Percentiles rank a stretch among this genome's conserved stretches.
These are phyloP conservation scores for Enteromius anoplus DNA, from an alignment of 2,797 vertebrate species.

Conservation along the genomic window DNA sequence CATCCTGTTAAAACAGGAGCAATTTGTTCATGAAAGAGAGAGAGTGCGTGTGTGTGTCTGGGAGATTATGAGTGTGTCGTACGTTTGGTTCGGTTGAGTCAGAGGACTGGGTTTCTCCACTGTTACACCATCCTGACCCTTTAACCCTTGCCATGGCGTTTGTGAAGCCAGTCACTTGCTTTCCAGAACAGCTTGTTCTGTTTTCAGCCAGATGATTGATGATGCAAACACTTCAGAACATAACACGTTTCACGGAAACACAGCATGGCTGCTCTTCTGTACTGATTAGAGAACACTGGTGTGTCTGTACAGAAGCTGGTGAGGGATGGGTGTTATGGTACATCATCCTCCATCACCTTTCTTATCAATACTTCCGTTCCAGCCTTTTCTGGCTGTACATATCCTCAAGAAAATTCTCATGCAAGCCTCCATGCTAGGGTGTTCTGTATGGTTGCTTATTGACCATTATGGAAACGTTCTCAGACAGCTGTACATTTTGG, in stretches of 20 bases:
- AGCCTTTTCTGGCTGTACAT: not conserved
- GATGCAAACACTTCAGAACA: slow-evolving; percentile 12
- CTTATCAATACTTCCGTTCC: not conserved
- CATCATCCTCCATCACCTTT: not conserved
- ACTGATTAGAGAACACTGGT: not conserved
- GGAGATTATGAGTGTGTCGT: not conserved
- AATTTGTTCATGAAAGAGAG: slow-evolving; percentile 4
- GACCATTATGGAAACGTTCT: too few relatives aligned
- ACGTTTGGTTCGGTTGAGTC: slow-evolving; percentile 13
- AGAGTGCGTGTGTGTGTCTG: slow-evolving; percentile 27
- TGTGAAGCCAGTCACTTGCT: slow-evolving; percentile 7
- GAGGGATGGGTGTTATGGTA: not conserved
- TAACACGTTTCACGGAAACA: not conserved
- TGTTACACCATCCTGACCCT: slow-evolving; percentile 43
- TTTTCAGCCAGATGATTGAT: slow-evolving; percentile 3
- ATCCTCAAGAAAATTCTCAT: not conserved
- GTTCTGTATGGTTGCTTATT: not conserved
- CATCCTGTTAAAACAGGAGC: slow-evolving; percentile 1
- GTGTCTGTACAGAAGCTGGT: slow-evolving; percentile 21
- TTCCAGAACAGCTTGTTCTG: slow-evolving; percentile 16
- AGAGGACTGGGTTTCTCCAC: slow-evolving; percentile 37
- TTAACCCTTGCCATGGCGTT: slow-evolving; percentile 21
- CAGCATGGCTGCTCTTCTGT: slow-evolving; percentile 2
- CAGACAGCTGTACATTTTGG: not conserved
- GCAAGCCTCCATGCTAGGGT: not conserved